Evolutionary conservation across 2,888 invertebrate species (phyloP).

Genomic region (Cacoxenus indagator): DNA sequence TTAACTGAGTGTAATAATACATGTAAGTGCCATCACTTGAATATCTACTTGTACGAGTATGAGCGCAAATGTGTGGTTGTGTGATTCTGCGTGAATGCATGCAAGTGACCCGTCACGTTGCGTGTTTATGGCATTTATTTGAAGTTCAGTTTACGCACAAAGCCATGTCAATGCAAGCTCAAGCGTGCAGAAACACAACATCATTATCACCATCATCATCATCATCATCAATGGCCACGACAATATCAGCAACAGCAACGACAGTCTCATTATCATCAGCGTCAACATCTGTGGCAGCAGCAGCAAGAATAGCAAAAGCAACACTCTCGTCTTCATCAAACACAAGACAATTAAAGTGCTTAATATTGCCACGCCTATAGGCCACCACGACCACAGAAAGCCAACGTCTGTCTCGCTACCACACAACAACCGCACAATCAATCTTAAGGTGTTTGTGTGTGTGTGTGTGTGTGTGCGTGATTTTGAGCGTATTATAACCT

Average conservation of each 20-base stretch:
- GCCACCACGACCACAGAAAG: constrained; percentile 28
- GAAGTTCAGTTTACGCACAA: constrained; percentile 7
- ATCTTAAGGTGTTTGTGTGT: constrained; percentile 44
- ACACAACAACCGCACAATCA: constrained; percentile 48
- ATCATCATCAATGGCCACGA: no score
- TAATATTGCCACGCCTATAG: neutral
- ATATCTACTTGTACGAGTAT: neutral
- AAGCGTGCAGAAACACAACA: neutral
- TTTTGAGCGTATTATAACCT: no score
- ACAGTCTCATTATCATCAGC: neutral
- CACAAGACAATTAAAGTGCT: constrained; percentile 19
- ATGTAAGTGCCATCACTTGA: constrained; percentile 8
- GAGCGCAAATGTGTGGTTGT: neutral
- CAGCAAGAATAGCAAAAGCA: neutral
- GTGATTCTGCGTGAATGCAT: neutral
- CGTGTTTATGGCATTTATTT: constrained; percentile 24
- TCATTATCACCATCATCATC: no score
- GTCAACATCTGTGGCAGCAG: no score
- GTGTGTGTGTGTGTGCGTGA: no score
- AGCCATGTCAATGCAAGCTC: neutral
- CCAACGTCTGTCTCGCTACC: constrained; percentile 6
- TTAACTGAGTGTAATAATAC: constrained; percentile 18
- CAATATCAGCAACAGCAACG: no score
- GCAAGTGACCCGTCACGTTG: constrained; percentile 7
- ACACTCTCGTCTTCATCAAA: neutral